A percentile compares a stretch with the other conserved stretches of the same genome.
These are phyloP conservation scores for Syritta pipiens DNA, from an alignment of 2,888 invertebrate genomes.

Conservation along the genomic window DNA sequence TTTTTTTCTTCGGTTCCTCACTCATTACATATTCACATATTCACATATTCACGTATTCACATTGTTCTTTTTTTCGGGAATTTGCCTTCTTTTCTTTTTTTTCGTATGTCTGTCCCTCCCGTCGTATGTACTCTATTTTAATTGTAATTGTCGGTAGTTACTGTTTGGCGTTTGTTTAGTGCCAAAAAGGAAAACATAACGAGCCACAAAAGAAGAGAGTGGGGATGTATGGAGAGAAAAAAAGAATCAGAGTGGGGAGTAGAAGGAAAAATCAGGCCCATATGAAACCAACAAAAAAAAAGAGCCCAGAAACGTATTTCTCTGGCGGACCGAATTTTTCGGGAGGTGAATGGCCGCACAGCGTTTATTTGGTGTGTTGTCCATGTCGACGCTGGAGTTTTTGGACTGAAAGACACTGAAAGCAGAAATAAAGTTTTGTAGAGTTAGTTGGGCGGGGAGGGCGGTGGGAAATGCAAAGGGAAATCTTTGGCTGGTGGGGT, in stretches of 20 bases:
- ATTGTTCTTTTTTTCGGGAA: conserved; percentile 55
- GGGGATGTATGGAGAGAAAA: not conserved
- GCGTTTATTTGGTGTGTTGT: conserved; percentile 70
- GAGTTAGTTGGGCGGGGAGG: conserved; percentile 8
- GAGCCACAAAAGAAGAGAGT: not conserved
- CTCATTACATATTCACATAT: conserved; percentile 70
- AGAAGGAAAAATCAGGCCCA: conserved; percentile 34
- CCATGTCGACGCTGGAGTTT: conserved; percentile 40
- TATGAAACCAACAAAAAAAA: conserved; percentile 39
- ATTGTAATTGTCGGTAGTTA: conserved; percentile 66
- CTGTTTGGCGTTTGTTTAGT: conserved; percentile 54
- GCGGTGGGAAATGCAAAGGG: conserved; percentile 43
- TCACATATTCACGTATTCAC: conserved; percentile 70
- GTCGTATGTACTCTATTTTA: conserved; percentile 59
- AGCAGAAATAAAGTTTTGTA: conserved; percentile 45
- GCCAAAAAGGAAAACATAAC: conserved; percentile 37
- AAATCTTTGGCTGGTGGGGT: conserved; percentile 56
- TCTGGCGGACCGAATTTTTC: conserved; percentile 70
- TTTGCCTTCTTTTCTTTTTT: conserved; percentile 27
- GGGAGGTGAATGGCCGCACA: conserved; percentile 76
- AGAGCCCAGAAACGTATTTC: conserved; percentile 21
- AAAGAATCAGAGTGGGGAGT: not conserved
- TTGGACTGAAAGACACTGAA: conserved; percentile 36
- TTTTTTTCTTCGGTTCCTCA: not conserved
- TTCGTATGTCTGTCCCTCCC: not conserved